Evolutionary conservation across 2,797 vertebrate genomes (phyloP), one percentile per base, ranked within the genome.

Genomic region (Sebastes oblongus): DNA sequence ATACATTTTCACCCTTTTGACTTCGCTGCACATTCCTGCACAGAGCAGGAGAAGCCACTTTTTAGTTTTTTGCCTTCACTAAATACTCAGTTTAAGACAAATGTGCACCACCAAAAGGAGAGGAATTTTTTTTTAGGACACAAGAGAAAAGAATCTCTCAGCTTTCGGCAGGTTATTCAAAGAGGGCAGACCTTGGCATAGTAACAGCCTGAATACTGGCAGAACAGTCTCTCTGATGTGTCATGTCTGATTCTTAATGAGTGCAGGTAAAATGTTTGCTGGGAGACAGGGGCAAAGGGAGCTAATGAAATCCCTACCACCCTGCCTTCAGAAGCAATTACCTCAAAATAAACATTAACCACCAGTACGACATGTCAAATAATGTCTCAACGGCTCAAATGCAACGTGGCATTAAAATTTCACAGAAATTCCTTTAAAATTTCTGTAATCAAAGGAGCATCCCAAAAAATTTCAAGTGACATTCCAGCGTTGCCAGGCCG

Each of bases 161-260:
- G 72, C 54, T 76, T 77, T 66, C 80, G 69, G 73, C 87, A 81
- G 80, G 69, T 78, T 83, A 62, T 75, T 77, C 73, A 77, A 34
- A 5, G 58, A 86, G 83, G 76, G 34, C 78, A 81, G 69, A 87
- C 64, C 70, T 42, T 80, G 83, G 72, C 69, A 12, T 20, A 65
- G 67, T 24, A 81, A 83, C 67, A 72, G 58, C 14, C 55, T 60
- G 66, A 86, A 68, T 2, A 16, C 70, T 82, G 72, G 64, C 68
- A 71, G 82, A 82, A 39, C 30, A 55, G 69, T 64, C 29, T 73
- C 64, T 88, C 81, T 86, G 75, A 88, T 77, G 84, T 84, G 82
- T 90, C 74, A 75, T 78, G 77, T 87, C 82, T 83, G 86, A 88
- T 87, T 72, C 77, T 39, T 85, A 85, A 86, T 81, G 87, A 89